These are phyloP conservation scores for Malacoctenus gilli DNA, from an alignment of 2,797 vertebrate genomes.

Conservation along the genomic window DNA sequence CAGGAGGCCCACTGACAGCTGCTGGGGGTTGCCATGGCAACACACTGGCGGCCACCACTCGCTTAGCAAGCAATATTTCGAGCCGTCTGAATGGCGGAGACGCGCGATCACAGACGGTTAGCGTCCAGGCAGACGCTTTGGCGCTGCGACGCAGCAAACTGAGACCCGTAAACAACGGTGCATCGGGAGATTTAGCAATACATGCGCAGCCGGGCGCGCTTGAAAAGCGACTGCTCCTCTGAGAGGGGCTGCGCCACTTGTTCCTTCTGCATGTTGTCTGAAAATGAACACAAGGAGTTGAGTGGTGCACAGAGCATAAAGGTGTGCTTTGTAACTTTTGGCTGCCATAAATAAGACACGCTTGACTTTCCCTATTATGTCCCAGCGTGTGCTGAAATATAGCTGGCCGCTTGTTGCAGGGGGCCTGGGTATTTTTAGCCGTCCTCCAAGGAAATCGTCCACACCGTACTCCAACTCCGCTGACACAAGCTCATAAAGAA, in stretches of 20 bases:
- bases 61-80: slow-evolving; percentile 70
- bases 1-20: slow-evolving; percentile 84
- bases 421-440: slow-evolving; percentile 8
- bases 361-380: not conserved
- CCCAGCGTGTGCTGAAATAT: not conserved
- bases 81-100: slow-evolving; percentile 44
- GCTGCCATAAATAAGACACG: not conserved
- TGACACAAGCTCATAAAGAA: not conserved
- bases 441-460: not conserved
- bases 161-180: too few species aligned
- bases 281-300: too few species aligned
- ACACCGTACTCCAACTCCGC: not conserved
- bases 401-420: not conserved
- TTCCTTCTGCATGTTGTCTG: too few species aligned
- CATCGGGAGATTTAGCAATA: not conserved
- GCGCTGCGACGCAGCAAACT: too few species aligned
- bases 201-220: too few species aligned
- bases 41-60: slow-evolving; percentile 50
- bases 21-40: slow-evolving; percentile 81
- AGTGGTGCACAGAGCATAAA: too few species aligned
- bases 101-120: not conserved
- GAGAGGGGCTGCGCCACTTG: too few species aligned
- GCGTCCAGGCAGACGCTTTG: too few species aligned
- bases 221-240: too few species aligned
- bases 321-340: not conserved